Base-by-base conservation (phyloP, 1,140 invertebrate species). In the Rhyacophila brunnea region DNA sequence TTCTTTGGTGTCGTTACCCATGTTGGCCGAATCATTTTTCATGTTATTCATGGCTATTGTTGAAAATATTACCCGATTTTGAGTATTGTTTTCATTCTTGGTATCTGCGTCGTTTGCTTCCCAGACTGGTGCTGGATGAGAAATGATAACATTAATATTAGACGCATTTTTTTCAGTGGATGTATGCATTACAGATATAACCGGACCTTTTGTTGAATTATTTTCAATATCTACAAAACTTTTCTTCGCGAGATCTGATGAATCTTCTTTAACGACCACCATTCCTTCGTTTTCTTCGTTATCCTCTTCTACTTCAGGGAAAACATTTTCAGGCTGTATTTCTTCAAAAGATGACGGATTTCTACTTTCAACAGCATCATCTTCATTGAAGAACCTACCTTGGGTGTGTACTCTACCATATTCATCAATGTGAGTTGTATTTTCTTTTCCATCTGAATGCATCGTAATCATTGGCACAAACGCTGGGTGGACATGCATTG, bases 81-180 rank as follows among this genome's bases (percentile, higher is more conserved):
- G 38, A 0, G 14, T 57, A 19, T 40, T 17, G 34, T 32, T 42
- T 18, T 58, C 42, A 15, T 66, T 54, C 47, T 67, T 60, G 10
- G 50, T 69, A 10, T 71, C 67, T 19, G 48, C 47, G 50, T 73
- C 72, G 14, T 65, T 51, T 38, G 72, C 64, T 60, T 77, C 75
- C 75, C 74, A 76, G 55, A 75, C 74, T 15, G 73, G 73, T 13
- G 73, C 73, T 23, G 74, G 72, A 19, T 35, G 40, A 4, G 62
- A 60, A 18, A 60, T 43, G 4, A 36, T 5, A 32, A 60, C 53
- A 35, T 53, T 60, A 7, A 64, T 59, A 23, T 58, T 42, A n/a
- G 61, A 48, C 11, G 48, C 36, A 23, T 9, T 28, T 3, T 28
- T 28, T 28, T 49, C 51, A 47, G 56, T 57, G 47, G 19, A 34